Conservation (phyloP, 2,797 vertebrate genomes). For the Pantherophis alleghaniensis region DNA sequence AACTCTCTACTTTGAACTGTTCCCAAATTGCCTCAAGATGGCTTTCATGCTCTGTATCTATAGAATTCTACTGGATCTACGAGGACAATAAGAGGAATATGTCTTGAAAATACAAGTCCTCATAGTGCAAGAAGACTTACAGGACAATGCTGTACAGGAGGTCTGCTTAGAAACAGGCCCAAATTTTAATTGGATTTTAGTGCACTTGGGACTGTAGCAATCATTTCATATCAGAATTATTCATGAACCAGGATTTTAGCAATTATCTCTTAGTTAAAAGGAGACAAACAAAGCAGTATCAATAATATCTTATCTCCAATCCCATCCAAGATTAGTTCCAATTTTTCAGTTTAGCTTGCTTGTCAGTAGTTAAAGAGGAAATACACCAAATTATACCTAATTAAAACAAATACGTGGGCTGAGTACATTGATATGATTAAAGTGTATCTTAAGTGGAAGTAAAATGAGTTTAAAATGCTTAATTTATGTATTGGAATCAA, state of each 20-base stretch:
- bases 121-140: slow-evolving; percentile 14
- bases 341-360: not conserved
- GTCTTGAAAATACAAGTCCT: slow-evolving; percentile 40
- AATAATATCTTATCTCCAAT: slow-evolving; percentile 4
- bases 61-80: not conserved
- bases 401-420: slow-evolving; percentile 26
- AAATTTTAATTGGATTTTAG: not conserved
- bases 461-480: slow-evolving; percentile 5
- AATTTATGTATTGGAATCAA: not conserved
- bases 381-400: not conserved
- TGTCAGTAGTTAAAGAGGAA: not conserved
- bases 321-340: not conserved
- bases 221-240: slow-evolving; percentile 15
- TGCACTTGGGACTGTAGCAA: not conserved
- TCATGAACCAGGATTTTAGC: not conserved
- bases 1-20: not conserved
- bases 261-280: slow-evolving; percentile 11
- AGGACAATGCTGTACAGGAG: not conserved
- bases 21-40: not conserved
- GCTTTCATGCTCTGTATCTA: not conserved
- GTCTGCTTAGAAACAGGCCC: not conserved
- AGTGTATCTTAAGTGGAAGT: not conserved
- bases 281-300: not conserved
- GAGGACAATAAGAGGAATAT: slow-evolving; percentile 13
- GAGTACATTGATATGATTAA: not conserved